Evolutionary conservation across 2,888 invertebrate genomes (phyloP).

Genomic region (Eulithis testata): DNA sequence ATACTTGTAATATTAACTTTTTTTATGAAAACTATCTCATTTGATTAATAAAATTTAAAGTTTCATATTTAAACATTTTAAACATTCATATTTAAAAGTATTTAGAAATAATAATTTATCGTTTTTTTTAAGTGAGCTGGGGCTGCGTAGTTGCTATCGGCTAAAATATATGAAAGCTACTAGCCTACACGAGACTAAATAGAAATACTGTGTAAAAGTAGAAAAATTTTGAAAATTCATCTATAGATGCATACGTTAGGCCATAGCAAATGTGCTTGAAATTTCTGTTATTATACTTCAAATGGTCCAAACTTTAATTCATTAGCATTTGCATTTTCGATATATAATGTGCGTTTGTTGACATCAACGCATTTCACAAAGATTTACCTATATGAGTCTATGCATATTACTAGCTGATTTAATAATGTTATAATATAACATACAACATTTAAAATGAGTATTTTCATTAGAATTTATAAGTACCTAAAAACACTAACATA

Average conservation of each 20-base stretch:
- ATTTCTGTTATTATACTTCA: constrained; percentile 8
- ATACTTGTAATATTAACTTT: constrained; percentile 1
- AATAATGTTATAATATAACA: not conserved
- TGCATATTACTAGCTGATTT: constrained; percentile 5
- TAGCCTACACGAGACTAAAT: constrained; percentile 4
- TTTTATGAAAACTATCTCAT: too few relatives aligned
- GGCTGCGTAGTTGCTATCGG: constrained; percentile 2
- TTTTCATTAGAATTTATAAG: constrained; percentile 9
- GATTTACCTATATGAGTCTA: too few relatives aligned
- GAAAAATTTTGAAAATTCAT: constrained; percentile 53
- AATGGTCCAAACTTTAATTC: not conserved
- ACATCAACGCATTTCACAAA: too few relatives aligned
- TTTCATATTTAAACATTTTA: too few relatives aligned
- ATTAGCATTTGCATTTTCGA: constrained; percentile 8
- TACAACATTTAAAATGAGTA: constrained; percentile 25
- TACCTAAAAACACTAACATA: constrained; percentile 4
- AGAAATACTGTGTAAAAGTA: constrained; percentile 69
- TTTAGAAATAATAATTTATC: constrained; percentile 10
- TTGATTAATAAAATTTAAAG: constrained; percentile 6
- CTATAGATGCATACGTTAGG: constrained; percentile 28
- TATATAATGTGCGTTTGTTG: constrained; percentile 11
- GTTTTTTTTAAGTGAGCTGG: not conserved
- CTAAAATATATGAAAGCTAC: constrained; percentile 20
- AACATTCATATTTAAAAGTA: constrained; percentile 8
- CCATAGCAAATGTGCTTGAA: constrained; percentile 23